Base-by-base conservation (phyloP, 1,140 invertebrate species). In the Hyphantria cunea region DNA sequence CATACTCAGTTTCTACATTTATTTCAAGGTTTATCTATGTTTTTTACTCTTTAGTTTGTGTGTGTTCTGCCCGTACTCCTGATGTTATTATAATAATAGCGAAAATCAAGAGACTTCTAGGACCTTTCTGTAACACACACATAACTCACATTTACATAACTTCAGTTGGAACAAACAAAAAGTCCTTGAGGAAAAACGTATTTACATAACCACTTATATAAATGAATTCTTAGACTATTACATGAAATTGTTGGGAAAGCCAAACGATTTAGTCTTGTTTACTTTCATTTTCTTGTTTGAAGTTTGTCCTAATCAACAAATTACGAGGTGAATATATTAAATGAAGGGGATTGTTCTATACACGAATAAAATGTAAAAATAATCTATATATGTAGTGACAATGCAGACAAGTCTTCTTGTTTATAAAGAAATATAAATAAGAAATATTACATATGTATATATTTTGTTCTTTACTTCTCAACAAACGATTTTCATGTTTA, bases 121-220 rank as follows among this genome's bases (percentile, higher is more conserved):
- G 8, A 3, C 34, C 3, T 10, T 37, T 37, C 8, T 37, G 34
- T 37, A 11, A 10, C 34, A 37, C 3, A 37, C 34, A 25, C 5
- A 5, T 25, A n/a, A n/a, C 17, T 25, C 2, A 3, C 17, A 25
- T 25, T 25, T 25, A 25, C 17, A 25, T 25, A 37, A 37, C 34
- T 37, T 42, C 15, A 10, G 37, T 25, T 25, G 17, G 37, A 11
- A 53, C 14, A 53, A 31, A 53, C 37, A 34, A 17, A 14, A 34
- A 1, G 33, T 41, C 37, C 17, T 8, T n/a, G 37, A 17, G 44
- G 13, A 33, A 45, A 25, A 55, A 15, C 41, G 10, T 39, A 45
- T 55, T 55, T 55, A 45, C 53, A 55, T 45, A 55, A 55, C 39
- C 33, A 45, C 41, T 39, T 44, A 42, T 42, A 25, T 44, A 32